Evolutionary conservation across 2,888 invertebrate species (phyloP), one percentile per base, ranked within the genome.

Genomic region (Sicus ferrugineus): DNA sequence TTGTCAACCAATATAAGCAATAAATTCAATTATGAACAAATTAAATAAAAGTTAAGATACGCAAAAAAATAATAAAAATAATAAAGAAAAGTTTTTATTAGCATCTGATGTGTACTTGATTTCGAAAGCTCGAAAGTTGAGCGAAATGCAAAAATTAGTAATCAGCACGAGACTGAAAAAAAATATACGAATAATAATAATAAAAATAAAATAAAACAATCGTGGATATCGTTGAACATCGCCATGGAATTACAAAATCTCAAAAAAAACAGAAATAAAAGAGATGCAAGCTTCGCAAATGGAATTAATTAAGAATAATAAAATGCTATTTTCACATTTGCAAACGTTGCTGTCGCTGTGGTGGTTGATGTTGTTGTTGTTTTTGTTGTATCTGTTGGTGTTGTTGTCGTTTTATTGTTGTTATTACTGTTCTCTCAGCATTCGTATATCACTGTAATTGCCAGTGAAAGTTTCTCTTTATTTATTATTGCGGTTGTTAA

Each of bases 401-500:
- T 52, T 30, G 7, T 56, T 23, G 28, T 56, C 14, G 30, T 6
- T 52, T 28, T 14, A 50, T 11, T 11, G 5, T 11, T 9, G 38
- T 34, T 34, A 34, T 9, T 34, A 34, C 38, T n/a, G n/a, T n/a
- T n/a, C n/a, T n/a, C n/a, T n/a, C n/a, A n/a, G n/a, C n/a, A n/a
- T n/a, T n/a, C 38, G 11, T 9, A 5, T 9, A 34, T 5, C 38
- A 34, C 38, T 9, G 11, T 5, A 5, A 34, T 34, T 11, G 58
- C 31, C 58, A 59, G 34, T 30, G 34, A 59, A 59, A 34, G 34
- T 59, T 31, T 21, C n/a, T n/a, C n/a, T n/a, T 14, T 23, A 56
- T 56, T 59, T 30, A 59, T 30, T 34, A n/a, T 59, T 59, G 30
- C 21, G n/a, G 31, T 59, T 59, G 58, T 11, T 59, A n/a, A 3